Evolutionary conservation across 2,113 vertebrate genomes (phyloP).

Genomic region (Bungarus multicinctus): DNA sequence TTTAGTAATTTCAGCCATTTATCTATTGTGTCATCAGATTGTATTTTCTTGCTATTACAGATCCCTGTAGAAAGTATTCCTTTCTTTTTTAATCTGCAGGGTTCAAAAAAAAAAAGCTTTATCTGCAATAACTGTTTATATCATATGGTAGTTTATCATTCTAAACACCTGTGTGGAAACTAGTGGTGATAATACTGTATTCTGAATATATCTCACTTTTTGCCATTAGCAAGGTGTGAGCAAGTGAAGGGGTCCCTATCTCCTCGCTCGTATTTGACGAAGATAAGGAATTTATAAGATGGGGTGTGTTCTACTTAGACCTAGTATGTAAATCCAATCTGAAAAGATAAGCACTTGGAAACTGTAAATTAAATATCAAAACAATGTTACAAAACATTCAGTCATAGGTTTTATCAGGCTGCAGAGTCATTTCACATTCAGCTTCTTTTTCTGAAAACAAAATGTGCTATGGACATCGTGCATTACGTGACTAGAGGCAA

Average conservation of each 20-base stretch:
- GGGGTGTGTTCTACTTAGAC: slow-evolving; percentile 56
- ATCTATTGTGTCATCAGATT: not conserved
- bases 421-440: slow-evolving; percentile 19
- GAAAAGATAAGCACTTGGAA: slow-evolving; percentile 67
- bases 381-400: slow-evolving; percentile 32
- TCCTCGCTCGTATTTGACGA: slow-evolving; percentile 59
- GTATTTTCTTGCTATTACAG: not conserved
- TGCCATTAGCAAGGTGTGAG: slow-evolving; percentile 63
- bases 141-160: slow-evolving; percentile 67
- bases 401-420: slow-evolving; percentile 29
- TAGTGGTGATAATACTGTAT: slow-evolving; percentile 43
- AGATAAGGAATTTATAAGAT: slow-evolving; percentile 72
- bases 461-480: slow-evolving; percentile 15
- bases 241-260: slow-evolving; percentile 53
- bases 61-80: slow-evolving; percentile 3
- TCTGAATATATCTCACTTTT: slow-evolving; percentile 51
- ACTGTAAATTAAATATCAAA: slow-evolving; percentile 66
- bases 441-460: slow-evolving; percentile 21
- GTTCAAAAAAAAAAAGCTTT: slow-evolving; percentile 24
- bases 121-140: slow-evolving; percentile 67
- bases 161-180: slow-evolving; percentile 61
- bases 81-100: not conserved
- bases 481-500: not conserved
- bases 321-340: slow-evolving; percentile 65
- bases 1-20: not conserved